Percentiles rank a stretch among this genome's conserved stretches.
These are phyloP conservation scores for Porites evermanni DNA, from an alignment of 92 coral and sea anemone species.

Conservation along the genomic window DNA sequence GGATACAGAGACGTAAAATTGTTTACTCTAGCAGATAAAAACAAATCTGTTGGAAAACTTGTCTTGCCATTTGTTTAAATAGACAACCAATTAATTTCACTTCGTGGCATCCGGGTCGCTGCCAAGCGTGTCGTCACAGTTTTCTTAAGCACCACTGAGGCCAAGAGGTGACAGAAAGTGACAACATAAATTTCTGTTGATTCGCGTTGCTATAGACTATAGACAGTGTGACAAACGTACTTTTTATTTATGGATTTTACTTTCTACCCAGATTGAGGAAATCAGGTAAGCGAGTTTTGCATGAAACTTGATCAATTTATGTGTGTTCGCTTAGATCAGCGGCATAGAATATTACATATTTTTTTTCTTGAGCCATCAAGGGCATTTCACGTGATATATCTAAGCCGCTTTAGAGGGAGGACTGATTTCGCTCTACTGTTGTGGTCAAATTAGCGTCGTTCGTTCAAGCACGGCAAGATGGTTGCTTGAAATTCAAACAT, in stretches of 20 bases:
- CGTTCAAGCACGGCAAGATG: neutral
- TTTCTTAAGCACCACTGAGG: neutral
- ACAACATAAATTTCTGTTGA: neutral
- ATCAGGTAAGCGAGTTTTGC: slow-evolving; percentile 22
- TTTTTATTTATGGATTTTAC: neutral
- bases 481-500: slow-evolving; percentile 1
- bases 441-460: slow-evolving; percentile 2
- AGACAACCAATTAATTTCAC: slow-evolving; percentile 11
- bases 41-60: neutral
- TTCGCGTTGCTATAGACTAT: slow-evolving; percentile 36
- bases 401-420: neutral
- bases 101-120: slow-evolving; percentile 27
- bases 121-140: slow-evolving; percentile 21
- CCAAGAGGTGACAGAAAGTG: neutral
- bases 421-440: neutral
- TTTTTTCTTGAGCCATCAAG: neutral
- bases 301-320: neutral
- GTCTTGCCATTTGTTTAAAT: neutral
- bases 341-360: neutral
- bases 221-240: neutral
- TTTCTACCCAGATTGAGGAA: neutral
- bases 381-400: neutral
- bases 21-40: slow-evolving; percentile 17
- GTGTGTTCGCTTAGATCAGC: neutral
- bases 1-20: slow-evolving; percentile 16